A percentile compares a stretch with the other conserved stretches of the same genome.
These are phyloP conservation scores for Drosophila rellima DNA, from an alignment of 2,888 invertebrate species.

Conservation along the genomic window DNA sequence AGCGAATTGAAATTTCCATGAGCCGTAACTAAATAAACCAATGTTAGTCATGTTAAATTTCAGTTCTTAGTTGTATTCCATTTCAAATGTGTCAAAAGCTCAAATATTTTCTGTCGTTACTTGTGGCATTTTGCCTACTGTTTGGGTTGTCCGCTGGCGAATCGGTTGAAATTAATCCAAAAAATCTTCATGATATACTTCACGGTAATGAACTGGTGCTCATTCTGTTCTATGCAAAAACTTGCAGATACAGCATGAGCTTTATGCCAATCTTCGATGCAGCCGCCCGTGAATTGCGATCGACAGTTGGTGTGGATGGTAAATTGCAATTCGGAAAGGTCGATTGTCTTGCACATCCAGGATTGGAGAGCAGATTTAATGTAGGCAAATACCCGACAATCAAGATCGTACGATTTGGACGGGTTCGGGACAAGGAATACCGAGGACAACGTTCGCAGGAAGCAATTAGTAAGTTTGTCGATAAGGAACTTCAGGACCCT, in stretches of 20 bases:
- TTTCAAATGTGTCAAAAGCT: slow-evolving; percentile 22
- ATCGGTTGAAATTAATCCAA: slow-evolving; percentile 11
- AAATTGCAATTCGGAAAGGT: slow-evolving; percentile 96
- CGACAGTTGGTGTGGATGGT: slow-evolving; percentile 90
- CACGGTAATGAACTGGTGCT: slow-evolving; percentile 94
- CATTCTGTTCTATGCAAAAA: slow-evolving; percentile 98
- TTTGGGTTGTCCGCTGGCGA: background rate
- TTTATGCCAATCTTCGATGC: slow-evolving; percentile 97
- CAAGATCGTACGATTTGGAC: slow-evolving; percentile 95
- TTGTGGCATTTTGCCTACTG: background rate
- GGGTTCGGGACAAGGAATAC: slow-evolving; percentile 93
- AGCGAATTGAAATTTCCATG: slow-evolving; percentile 13
- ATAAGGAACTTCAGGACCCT: slow-evolving; percentile 93
- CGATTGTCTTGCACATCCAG: slow-evolving; percentile 95
- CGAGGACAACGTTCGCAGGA: slow-evolving; percentile 94
- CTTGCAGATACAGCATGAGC: slow-evolving; percentile 98
- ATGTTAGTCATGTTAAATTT: background rate
- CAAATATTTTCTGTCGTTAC: background rate
- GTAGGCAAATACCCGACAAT: slow-evolving; percentile 98
- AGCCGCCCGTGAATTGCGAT: slow-evolving; percentile 89
- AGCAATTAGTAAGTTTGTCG: slow-evolving; percentile 93
- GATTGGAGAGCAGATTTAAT: slow-evolving; percentile 92
- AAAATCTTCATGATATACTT: slow-evolving; percentile 29
- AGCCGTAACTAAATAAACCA: background rate
- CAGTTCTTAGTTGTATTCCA: background rate